These are phyloP conservation scores for Synergus umbraculus DNA, from an alignment of 2,888 invertebrate genomes.

Conservation along the genomic window DNA sequence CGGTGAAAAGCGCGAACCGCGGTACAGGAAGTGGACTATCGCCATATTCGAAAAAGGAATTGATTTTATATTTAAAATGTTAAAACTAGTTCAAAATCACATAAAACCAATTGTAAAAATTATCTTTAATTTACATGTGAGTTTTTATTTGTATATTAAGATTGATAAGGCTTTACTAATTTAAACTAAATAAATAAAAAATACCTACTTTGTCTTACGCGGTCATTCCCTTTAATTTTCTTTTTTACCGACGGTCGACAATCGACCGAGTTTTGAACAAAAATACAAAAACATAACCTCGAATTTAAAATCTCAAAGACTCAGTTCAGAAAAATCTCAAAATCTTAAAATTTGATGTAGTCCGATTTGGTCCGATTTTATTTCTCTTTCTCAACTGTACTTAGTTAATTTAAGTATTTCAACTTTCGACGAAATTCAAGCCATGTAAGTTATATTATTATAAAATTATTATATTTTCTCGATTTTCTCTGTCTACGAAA, in stretches of 20 bases:
- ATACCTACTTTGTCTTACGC: not conserved
- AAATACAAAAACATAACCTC: not conserved
- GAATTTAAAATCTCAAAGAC: not conserved
- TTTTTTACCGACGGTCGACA: not conserved
- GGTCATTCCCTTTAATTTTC: not conserved
- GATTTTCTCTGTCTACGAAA: too few relatives aligned
- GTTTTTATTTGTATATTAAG: not conserved
- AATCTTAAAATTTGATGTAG: too few relatives aligned
- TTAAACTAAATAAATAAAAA: not conserved
- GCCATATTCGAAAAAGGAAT: not conserved
- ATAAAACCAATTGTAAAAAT: not conserved
- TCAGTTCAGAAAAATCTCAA: too few relatives aligned
- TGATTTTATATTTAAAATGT: not conserved
- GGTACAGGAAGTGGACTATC: slow-evolving; percentile 6
- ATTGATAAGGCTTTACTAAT: not conserved
- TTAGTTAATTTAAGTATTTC: too few relatives aligned
- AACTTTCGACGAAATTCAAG: too few relatives aligned
- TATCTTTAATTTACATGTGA: not conserved
- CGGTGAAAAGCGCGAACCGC: slow-evolving; percentile 7
- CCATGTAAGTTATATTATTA: too few relatives aligned
- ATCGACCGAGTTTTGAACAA: not conserved
- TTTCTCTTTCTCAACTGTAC: too few relatives aligned
- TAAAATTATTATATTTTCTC: too few relatives aligned
- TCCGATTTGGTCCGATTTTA: too few relatives aligned
- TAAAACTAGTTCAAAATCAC: not conserved